A percentile compares a stretch with the other conserved stretches of the same genome.
Evolutionary conservation across 2,797 vertebrate species (phyloP).

Genomic region (Aratinga solstitialis): DNA sequence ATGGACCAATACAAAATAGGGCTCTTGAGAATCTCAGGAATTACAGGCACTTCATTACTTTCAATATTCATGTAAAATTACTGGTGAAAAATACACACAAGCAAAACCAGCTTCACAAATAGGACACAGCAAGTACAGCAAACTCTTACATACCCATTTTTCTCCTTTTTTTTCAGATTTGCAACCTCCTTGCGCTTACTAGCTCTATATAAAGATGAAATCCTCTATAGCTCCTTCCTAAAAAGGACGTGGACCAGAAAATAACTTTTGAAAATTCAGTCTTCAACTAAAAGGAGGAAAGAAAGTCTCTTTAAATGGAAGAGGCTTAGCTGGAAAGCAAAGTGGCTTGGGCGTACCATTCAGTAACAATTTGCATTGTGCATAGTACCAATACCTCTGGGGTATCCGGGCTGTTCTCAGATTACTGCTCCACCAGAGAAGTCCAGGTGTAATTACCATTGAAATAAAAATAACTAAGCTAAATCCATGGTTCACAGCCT

Average conservation of each 20-base stretch:
- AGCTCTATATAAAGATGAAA: background rate
- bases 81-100: background rate
- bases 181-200: background rate
- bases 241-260: background rate
- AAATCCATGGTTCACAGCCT: background rate
- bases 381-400: background rate
- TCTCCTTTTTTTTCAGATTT: background rate
- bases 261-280: background rate
- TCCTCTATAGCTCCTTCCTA: background rate
- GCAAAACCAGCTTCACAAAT: background rate
- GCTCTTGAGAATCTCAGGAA: background rate
- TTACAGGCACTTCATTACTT: background rate
- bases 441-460: background rate
- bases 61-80: background rate
- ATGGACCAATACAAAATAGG: background rate
- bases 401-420: background rate
- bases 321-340: background rate
- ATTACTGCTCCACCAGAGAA: background rate
- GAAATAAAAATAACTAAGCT: background rate
- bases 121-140: background rate
- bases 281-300: background rate
- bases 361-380: fast-evolving
- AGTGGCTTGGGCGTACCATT: background rate
- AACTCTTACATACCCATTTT: background rate
- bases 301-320: background rate